Evolutionary conservation across 2,113 vertebrate genomes (phyloP).

Genomic region (Nycticorax nycticorax): DNA sequence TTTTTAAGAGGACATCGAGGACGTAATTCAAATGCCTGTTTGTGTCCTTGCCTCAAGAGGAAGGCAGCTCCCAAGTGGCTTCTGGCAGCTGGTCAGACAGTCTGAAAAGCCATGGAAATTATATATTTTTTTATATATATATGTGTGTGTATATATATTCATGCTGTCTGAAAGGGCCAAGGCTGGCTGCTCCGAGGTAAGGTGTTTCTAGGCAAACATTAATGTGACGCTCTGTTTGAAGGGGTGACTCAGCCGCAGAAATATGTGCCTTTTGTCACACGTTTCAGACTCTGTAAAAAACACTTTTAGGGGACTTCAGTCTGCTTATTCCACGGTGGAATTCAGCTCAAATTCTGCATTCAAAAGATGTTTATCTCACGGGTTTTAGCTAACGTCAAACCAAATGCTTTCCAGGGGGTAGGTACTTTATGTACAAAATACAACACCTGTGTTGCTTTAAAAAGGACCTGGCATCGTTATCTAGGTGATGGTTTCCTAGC

Average conservation of each 20-base stretch:
- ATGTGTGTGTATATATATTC: too few species aligned
- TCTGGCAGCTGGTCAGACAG: conserved; percentile 10
- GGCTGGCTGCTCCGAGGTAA: background rate
- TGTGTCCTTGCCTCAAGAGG: background rate
- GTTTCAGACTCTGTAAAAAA: background rate
- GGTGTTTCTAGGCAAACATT: conserved; percentile 25
- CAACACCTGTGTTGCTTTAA: background rate
- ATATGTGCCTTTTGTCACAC: background rate
- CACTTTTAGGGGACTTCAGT: background rate
- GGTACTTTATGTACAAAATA: background rate
- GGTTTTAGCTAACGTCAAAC: background rate
- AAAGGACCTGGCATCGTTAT: background rate
- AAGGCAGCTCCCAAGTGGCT: background rate
- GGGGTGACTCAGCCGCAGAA: background rate
- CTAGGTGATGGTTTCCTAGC: background rate
- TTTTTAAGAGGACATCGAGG: background rate
- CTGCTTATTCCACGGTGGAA: background rate
- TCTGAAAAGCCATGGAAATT: background rate
- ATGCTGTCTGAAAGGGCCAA: conserved; percentile 10
- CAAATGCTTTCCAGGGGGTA: background rate
- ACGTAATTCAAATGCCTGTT: background rate
- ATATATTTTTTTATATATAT: background rate
- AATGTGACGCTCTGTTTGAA: background rate
- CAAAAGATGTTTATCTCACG: background rate
- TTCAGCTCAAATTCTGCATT: background rate